phyloP scores from a whole-genome alignment of 2,113 vertebrate species.

The Archocentrus centrarchus region DNA sequence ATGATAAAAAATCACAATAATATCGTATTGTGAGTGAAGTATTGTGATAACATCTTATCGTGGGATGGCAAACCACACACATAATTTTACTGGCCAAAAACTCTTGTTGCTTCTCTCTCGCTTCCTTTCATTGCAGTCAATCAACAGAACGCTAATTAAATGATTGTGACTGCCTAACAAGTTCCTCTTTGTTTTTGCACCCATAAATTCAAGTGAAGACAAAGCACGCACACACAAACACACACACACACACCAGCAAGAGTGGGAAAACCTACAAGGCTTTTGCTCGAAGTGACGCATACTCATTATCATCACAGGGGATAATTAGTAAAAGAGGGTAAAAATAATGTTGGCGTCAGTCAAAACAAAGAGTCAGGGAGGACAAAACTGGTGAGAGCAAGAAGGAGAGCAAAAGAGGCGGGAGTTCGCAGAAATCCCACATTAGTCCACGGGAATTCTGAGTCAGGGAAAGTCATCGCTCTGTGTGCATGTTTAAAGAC shows the following conservation, averaged over 20 bases:
- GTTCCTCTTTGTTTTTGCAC: constrained; percentile 84
- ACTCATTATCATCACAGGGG: constrained; percentile 70
- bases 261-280: constrained; percentile 61
- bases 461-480: constrained; percentile 40
- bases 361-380: constrained; percentile 42
- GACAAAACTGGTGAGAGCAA: constrained; percentile 30
- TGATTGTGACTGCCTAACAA: constrained; percentile 86
- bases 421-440: constrained; percentile 51
- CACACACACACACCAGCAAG: constrained; percentile 18
- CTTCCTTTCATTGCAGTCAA: constrained; percentile 35
- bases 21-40: no score
- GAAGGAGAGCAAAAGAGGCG: constrained; percentile 40
- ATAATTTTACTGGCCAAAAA: constrained; percentile 19
- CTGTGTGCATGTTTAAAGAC: constrained; percentile 27
- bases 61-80: neutral
- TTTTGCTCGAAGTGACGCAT: constrained; percentile 47
- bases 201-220: constrained; percentile 80
- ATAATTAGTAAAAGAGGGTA: constrained; percentile 67
- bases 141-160: constrained; percentile 78
- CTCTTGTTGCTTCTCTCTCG: neutral
- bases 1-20: no score
- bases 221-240: constrained; percentile 1
- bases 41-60: no score
- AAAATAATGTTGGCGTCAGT: constrained; percentile 53
- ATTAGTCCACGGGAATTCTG: constrained; percentile 48